Percentiles rank a stretch among this genome's conserved stretches.
Conservation (phyloP, 2,888 invertebrate species). For the Chelonus formosanus region DNA sequence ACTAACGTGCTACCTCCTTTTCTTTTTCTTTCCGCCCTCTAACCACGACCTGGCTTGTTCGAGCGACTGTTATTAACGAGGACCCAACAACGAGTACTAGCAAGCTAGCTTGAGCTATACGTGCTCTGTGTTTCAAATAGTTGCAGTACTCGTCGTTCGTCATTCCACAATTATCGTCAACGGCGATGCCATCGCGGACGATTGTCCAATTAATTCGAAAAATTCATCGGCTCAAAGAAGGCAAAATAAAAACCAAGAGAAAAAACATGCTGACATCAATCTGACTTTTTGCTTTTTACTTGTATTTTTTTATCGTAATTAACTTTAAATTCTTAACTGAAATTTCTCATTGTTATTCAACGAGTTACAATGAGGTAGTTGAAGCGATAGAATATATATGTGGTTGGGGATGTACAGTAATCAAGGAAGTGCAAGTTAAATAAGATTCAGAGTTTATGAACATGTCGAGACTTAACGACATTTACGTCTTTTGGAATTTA, state of each 20-base stretch:
- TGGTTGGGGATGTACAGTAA: conserved; percentile 1
- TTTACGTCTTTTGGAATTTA: conserved; percentile 9
- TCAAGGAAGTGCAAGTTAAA: neutral
- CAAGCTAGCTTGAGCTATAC: conserved; percentile 39
- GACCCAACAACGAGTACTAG: conserved; percentile 44
- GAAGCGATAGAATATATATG: neutral
- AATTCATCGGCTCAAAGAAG: conserved; percentile 20
- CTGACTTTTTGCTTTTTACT: no score
- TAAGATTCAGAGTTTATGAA: conserved; percentile 11
- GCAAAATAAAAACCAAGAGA: conserved; percentile 9
- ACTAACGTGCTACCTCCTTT: conserved; percentile 20
- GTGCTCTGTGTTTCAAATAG: conserved; percentile 51
- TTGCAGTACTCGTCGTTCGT: conserved; percentile 48
- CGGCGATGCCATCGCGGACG: conserved; percentile 34
- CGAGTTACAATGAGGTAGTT: no score
- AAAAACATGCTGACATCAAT: neutral
- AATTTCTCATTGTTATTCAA: no score
- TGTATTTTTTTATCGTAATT: no score
- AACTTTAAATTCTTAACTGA: no score
- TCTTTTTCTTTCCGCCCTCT: conserved; percentile 31
- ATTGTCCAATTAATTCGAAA: conserved; percentile 31
- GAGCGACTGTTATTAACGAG: conserved; percentile 53
- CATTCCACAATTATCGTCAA: conserved; percentile 50
- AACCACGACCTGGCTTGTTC: conserved; percentile 38
- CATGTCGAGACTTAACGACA: conserved; percentile 22